Percentiles rank a stretch among this genome's conserved stretches.
Conservation (phyloP, 2,797 vertebrate species). For the Trachops cirrhosus region DNA sequence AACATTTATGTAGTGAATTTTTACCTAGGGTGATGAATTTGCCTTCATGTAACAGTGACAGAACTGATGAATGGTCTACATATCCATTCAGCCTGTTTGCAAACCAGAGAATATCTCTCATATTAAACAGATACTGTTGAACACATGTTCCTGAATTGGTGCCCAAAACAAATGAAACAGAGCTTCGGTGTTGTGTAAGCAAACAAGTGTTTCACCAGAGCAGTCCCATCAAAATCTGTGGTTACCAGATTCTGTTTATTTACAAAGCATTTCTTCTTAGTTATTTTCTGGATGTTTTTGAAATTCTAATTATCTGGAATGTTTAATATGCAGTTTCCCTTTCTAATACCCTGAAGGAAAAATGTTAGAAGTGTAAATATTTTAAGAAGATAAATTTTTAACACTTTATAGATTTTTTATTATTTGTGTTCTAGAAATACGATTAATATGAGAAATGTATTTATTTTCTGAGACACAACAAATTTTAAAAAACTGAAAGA, state of each 20-base stretch:
- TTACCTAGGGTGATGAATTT: neutral
- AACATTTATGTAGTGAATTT: neutral
- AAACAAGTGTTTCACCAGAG: neutral
- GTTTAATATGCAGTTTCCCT: neutral
- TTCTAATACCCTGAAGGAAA: neutral
- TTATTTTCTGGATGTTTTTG: neutral
- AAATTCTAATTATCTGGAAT: neutral
- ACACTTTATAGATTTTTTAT: neutral
- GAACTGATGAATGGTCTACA: neutral
- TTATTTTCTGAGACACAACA: neutral
- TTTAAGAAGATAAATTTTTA: constrained; percentile 20
- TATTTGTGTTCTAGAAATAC: neutral
- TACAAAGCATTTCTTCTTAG: neutral
- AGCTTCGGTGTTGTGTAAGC: neutral
- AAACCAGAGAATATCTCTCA: neutral
- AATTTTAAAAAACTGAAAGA: neutral
- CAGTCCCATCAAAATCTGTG: neutral
- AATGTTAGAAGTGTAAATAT: neutral
- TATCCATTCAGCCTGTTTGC: constrained; percentile 5
- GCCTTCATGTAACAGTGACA: neutral
- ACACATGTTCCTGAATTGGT: neutral
- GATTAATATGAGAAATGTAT: neutral
- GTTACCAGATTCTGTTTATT: neutral
- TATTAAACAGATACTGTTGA: neutral
- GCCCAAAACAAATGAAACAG: neutral